A percentile compares a stretch with the other conserved stretches of the same genome.
Evolutionary conservation across 2,113 vertebrate genomes (phyloP).

Genomic region (Lynx canadensis): DNA sequence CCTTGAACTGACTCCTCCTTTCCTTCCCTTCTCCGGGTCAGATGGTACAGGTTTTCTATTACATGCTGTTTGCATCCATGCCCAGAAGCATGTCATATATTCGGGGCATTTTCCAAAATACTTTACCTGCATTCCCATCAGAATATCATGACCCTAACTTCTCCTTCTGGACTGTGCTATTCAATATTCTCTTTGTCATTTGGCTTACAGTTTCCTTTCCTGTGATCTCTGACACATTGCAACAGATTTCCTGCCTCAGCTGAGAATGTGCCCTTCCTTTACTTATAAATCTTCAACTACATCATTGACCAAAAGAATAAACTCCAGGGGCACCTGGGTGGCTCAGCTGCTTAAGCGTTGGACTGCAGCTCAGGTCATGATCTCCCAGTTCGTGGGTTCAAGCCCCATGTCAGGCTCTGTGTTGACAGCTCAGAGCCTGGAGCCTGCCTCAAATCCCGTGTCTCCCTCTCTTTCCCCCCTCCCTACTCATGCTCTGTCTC

Average conservation of each 20-base stretch:
- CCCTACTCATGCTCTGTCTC: too few relatives aligned
- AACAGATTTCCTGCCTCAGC: neutral
- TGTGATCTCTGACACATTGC: neutral
- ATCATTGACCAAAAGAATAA: neutral
- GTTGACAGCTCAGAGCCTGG: too few relatives aligned
- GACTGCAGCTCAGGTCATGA: too few relatives aligned
- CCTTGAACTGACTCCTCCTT: neutral
- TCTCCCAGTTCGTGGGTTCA: too few relatives aligned
- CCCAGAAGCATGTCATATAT: neutral
- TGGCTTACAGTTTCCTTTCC: neutral
- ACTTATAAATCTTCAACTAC: neutral
- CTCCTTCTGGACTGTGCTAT: neutral
- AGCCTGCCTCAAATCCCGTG: too few relatives aligned
- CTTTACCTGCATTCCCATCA: rapidly evolving
- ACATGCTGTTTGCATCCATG: neutral
- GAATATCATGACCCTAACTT: neutral
- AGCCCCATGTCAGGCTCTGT: too few relatives aligned
- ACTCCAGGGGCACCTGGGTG: neutral
- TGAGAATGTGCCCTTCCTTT: neutral
- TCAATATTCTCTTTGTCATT: neutral
- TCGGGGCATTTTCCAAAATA: neutral
- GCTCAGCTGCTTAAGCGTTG: too few relatives aligned
- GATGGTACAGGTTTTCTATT: too few relatives aligned
- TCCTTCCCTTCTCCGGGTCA: neutral
- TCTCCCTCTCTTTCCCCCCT: too few relatives aligned